A percentile compares a stretch with the other conserved stretches of the same genome.
phyloP scores from a whole-genome alignment of 2,888 invertebrate species.

The Epirrhoe alternata region DNA sequence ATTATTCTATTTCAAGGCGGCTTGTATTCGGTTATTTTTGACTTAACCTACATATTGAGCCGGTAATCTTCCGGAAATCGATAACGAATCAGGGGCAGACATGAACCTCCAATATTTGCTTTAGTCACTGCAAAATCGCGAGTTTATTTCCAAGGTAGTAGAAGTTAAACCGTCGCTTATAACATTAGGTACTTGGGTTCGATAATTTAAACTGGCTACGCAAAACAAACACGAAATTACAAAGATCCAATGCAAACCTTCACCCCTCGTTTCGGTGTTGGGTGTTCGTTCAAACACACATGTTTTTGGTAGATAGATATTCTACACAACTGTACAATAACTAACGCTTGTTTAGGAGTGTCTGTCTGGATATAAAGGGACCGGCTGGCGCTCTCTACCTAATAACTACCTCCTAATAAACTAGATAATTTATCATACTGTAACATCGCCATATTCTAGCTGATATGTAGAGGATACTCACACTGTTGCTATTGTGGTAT shows the following conservation, averaged over 20 bases:
- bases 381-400: conserved; percentile 47
- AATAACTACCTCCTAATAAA: conserved; percentile 64
- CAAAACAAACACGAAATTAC: conserved; percentile 17
- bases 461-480: conserved; percentile 34
- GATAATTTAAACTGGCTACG: conserved; percentile 2
- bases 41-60: conserved; percentile 42
- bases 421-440: conserved; percentile 72
- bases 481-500: conserved; percentile 30
- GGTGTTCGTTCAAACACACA: conserved; percentile 37
- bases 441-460: conserved; percentile 54
- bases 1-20: conserved; percentile 57
- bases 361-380: conserved; percentile 52
- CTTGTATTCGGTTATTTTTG: conserved; percentile 45
- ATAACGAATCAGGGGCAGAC: conserved; percentile 40
- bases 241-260: conserved; percentile 34
- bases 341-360: conserved; percentile 44
- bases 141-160: background rate
- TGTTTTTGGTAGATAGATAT: conserved; percentile 22
- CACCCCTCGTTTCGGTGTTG: conserved; percentile 35
- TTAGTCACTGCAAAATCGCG: background rate
- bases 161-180: background rate
- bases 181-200: conserved; percentile 5
- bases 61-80: conserved; percentile 41
- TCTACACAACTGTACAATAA: conserved; percentile 28
- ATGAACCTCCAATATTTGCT: conserved; percentile 10